Conservation (phyloP, 2,113 vertebrate species). For the Trinectes maculatus region DNA sequence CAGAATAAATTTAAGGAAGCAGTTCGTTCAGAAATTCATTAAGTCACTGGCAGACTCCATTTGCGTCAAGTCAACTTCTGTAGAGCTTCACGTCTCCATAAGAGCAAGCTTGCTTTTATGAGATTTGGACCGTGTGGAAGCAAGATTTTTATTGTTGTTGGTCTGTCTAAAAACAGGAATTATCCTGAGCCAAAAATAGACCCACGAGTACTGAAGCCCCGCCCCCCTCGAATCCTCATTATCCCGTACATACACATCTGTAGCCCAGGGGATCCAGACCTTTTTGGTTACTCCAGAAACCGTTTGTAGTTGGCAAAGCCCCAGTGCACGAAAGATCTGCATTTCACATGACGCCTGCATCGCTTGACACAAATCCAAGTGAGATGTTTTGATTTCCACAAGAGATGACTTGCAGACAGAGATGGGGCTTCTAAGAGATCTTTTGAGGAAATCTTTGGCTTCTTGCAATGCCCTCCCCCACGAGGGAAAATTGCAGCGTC, state of each 20-base stretch:
- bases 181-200: constrained; percentile 52
- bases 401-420: constrained; percentile 48
- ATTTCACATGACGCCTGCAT: constrained; percentile 39
- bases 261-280: constrained; percentile 45
- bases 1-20: constrained; percentile 17
- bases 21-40: constrained; percentile 26
- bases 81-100: background rate
- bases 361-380: constrained; percentile 47
- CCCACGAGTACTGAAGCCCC: constrained; percentile 15
- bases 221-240: constrained; percentile 52
- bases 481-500: constrained; percentile 10
- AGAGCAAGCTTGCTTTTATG: background rate
- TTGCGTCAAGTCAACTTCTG: constrained; percentile 18
- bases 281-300: constrained; percentile 42
- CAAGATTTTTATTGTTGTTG: constrained; percentile 19
- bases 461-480: background rate
- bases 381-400: constrained; percentile 47
- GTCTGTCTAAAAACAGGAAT: constrained; percentile 52
- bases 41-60: constrained; percentile 4
- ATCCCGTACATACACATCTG: constrained; percentile 48
- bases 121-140: background rate
- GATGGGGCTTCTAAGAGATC: constrained; percentile 31
- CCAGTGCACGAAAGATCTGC: constrained; percentile 15
- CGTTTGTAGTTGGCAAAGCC: constrained; percentile 59
- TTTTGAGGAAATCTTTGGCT: constrained; percentile 43